Evolutionary conservation across 1,140 invertebrate species (phyloP), one percentile per base, ranked within the genome.

Genomic region (Gonioctena quinquepunctata): DNA sequence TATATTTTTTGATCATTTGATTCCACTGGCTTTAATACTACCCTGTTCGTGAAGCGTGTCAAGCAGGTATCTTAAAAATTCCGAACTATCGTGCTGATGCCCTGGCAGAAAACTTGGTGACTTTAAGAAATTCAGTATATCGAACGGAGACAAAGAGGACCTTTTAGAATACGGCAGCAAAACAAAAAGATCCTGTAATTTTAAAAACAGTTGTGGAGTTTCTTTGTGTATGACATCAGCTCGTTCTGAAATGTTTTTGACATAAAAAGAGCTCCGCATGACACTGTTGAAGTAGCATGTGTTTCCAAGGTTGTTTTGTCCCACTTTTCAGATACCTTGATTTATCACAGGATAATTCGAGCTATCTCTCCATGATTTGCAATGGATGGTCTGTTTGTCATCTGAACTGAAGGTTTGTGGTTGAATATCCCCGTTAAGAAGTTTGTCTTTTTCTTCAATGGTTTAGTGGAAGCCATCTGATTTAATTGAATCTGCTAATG

Each of bases 251-350:
- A 95, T 87, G 87, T 89, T 87, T 81, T 90, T 90, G 28, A 93
- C 94, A 87, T 93, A 92, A 61, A 90, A 90, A 18, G 95, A 83
- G 0, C 93, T 92, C 80, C 95, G 93, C 25, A 95, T 82, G 7
- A 94, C 89, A 77, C 93, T 93, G 77, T 95, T 95, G 91, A 94
- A 92, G 71, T 94, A 95, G 80, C 94, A 95, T 0, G 93, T 94
- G 74, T 95, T 95, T 11, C 94, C 93, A 16, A 96, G 84, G 85
- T 96, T 96, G 4, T 89, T 86, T 0, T 96, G 84, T 0, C 95
- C 94, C 5, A 92, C 89, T 83, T 91, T 89, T 3, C 79, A 72
- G n/a, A 77, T 33, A 76, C 23, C 63, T 21, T 80, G 75, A 70
- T 48, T 71, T 22, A 13, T 60, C 54, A 64, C 25, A 11, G 71